Conservation (phyloP, 2,888 invertebrate genomes). For the Ecliptopera silaceata region DNA sequence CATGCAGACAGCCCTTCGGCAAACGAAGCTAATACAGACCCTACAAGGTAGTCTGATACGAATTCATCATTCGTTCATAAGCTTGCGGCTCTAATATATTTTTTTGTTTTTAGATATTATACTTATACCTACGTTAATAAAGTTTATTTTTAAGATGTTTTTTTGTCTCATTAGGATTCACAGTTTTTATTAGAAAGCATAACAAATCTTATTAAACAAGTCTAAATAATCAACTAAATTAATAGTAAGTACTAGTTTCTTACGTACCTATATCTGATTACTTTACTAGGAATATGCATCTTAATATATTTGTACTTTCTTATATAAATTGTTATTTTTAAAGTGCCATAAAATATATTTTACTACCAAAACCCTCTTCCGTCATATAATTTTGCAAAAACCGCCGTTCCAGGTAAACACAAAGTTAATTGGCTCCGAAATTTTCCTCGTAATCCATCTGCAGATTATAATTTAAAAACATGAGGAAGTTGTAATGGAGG, state of each 20-base stretch:
- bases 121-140: too few relatives aligned
- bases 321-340: too few relatives aligned
- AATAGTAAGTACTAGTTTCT: too few relatives aligned
- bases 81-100: neutral
- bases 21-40: slow-evolving; percentile 73
- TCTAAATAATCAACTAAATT: too few relatives aligned
- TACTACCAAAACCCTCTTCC: slow-evolving; percentile 26
- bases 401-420: slow-evolving; percentile 37
- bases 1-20: slow-evolving; percentile 69
- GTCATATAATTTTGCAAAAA: slow-evolving; percentile 21
- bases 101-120: neutral
- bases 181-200: too few relatives aligned
- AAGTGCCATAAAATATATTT: neutral
- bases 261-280: too few relatives aligned
- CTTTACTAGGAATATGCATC: too few relatives aligned
- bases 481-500: slow-evolving; percentile 67
- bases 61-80: slow-evolving; percentile 46
- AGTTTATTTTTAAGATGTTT: too few relatives aligned
- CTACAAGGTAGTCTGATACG: slow-evolving; percentile 47
- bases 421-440: slow-evolving; percentile 55
- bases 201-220: too few relatives aligned
- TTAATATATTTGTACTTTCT: too few relatives aligned
- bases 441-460: slow-evolving; percentile 57
- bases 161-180: too few relatives aligned
- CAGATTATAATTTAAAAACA: slow-evolving; percentile 77